These are phyloP conservation scores for Trilocha varians DNA, from an alignment of 2,888 invertebrate species.

Conservation along the genomic window DNA sequence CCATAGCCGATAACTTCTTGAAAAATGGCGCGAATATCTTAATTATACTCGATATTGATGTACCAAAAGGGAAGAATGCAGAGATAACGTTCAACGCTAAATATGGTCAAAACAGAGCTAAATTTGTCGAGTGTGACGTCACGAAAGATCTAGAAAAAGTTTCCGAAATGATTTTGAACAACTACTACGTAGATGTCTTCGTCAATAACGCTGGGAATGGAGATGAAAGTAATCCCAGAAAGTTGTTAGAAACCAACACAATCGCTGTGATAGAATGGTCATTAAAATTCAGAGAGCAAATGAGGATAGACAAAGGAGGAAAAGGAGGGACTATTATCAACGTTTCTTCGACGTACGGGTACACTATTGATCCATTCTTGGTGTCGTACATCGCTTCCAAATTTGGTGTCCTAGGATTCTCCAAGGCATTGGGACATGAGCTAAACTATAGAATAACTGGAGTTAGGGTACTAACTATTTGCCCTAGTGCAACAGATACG, in stretches of 20 bases:
- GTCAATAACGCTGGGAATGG: constrained; percentile 45
- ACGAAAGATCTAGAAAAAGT: constrained; percentile 38
- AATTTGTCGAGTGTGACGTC: constrained; percentile 61
- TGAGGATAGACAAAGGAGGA: constrained; percentile 62
- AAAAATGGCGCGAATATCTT: constrained; percentile 34
- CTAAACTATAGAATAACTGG: constrained; percentile 42
- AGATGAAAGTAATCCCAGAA: constrained; percentile 11
- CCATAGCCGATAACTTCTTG: constrained; percentile 51
- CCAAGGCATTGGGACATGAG: constrained; percentile 41
- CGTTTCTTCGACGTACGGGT: constrained; percentile 69
- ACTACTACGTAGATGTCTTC: constrained; percentile 38
- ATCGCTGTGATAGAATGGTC: constrained; percentile 29
- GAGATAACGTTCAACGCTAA: constrained; percentile 39
- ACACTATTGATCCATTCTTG: constrained; percentile 45
- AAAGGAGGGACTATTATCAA: constrained; percentile 75
- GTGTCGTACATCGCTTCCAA: constrained; percentile 74
- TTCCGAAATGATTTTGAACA: constrained; percentile 23
- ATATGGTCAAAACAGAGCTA: constrained; percentile 43
- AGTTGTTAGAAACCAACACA: constrained; percentile 26
- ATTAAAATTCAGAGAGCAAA: constrained; percentile 58
- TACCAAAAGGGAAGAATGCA: constrained; percentile 30
- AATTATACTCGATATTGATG: constrained; percentile 24
- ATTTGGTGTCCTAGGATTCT: constrained; percentile 57
- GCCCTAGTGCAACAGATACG: constrained; percentile 49
- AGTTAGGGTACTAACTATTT: constrained; percentile 49